A percentile compares a stretch with the other conserved stretches of the same genome.
These are phyloP conservation scores for Lasiommata megera DNA, from an alignment of 2,888 invertebrate species.

Conservation along the genomic window DNA sequence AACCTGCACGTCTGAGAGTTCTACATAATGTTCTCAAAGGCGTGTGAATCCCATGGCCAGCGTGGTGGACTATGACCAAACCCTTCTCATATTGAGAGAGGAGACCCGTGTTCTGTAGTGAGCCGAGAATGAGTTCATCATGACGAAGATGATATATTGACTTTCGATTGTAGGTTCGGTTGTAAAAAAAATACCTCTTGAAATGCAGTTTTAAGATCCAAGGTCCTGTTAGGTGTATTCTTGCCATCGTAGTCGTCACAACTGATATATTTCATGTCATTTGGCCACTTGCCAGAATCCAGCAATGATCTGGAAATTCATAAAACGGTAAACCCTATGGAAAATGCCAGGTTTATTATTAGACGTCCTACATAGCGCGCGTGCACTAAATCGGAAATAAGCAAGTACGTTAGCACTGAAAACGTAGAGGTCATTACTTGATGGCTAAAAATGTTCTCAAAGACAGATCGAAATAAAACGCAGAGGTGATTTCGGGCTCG, in stretches of 20 bases:
- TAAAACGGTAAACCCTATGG: slow-evolving; percentile 64
- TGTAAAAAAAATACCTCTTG: slow-evolving; percentile 25
- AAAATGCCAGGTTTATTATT: slow-evolving; percentile 68
- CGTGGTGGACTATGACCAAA: no score
- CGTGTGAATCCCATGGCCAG: no score
- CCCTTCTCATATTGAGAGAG: no score
- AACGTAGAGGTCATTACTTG: slow-evolving; percentile 81
- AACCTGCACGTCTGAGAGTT: no score
- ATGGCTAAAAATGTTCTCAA: slow-evolving; percentile 86
- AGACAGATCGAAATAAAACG: slow-evolving; percentile 94
- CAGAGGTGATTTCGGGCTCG: slow-evolving; percentile 88
- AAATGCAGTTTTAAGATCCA: slow-evolving; percentile 86
- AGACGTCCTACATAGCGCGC: slow-evolving; percentile 56
- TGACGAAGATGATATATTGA: no score
- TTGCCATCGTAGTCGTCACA: slow-evolving; percentile 91
- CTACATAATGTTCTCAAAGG: no score
- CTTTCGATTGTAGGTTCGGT: neutral
- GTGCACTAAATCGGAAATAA: slow-evolving; percentile 49
- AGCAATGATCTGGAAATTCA: slow-evolving; percentile 84
- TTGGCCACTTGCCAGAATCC: slow-evolving; percentile 87
- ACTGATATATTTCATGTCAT: slow-evolving; percentile 86
- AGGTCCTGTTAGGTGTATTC: slow-evolving; percentile 86
- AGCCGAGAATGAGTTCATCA: no score
- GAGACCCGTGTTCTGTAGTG: no score
- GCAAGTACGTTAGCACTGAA: slow-evolving; percentile 49